Evolutionary conservation across 2,888 invertebrate species (phyloP).

Genomic region (Hirtodrosophila histrioides): DNA sequence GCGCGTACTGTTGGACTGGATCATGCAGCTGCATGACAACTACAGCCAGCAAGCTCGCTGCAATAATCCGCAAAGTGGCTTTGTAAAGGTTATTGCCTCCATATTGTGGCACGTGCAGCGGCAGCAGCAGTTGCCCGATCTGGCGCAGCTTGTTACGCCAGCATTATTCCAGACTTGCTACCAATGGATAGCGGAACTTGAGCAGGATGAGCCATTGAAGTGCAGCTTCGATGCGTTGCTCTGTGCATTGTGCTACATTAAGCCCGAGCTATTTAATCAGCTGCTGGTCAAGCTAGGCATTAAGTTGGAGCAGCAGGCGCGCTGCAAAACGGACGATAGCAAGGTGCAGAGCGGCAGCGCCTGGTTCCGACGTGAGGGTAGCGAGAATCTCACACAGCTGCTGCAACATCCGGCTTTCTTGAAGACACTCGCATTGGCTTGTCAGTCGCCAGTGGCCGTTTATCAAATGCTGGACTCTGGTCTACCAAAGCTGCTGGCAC

Average conservation of each 20-base stretch:
- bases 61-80: conserved; percentile 84
- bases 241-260: conserved; percentile 93
- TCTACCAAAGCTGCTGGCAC: conserved; percentile 87
- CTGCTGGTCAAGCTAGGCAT: conserved; percentile 90
- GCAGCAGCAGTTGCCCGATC: conserved; percentile 87
- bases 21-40: conserved; percentile 84
- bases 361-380: conserved; percentile 87
- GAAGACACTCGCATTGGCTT: conserved; percentile 91
- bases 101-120: conserved; percentile 91
- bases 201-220: conserved; percentile 90
- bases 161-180: conserved; percentile 91
- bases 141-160: conserved; percentile 89
- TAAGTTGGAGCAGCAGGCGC: conserved; percentile 74
- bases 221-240: conserved; percentile 93
- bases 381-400: conserved; percentile 86
- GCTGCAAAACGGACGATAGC: conserved; percentile 89
- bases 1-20: conserved; percentile 90
- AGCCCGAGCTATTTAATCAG: conserved; percentile 90
- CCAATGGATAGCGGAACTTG: conserved; percentile 90
- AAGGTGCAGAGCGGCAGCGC: conserved; percentile 86
- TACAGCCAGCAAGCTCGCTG: conserved; percentile 81
- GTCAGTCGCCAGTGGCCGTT: conserved; percentile 92
- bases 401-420: conserved; percentile 88
- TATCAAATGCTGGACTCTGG: conserved; percentile 91
- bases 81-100: conserved; percentile 91